A percentile compares a stretch with the other conserved stretches of the same genome.
These are phyloP conservation scores for Solenodon paradoxus DNA, from an alignment of 2,113 vertebrate genomes.

Conservation along the genomic window DNA sequence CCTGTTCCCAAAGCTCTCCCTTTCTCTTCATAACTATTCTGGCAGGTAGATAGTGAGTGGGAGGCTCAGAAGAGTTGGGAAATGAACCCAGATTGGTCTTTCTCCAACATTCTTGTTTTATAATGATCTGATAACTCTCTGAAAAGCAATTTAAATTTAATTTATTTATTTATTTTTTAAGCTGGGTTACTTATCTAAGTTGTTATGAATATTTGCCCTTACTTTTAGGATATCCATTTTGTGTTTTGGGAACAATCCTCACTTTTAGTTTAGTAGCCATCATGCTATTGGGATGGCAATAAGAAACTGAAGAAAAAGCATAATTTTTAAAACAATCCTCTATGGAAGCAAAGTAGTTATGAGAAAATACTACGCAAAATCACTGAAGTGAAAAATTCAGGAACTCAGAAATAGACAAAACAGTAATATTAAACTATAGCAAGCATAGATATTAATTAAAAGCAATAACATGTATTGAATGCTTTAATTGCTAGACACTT, in stretches of 20 bases:
- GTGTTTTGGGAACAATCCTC: neutral
- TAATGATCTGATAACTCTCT: neutral
- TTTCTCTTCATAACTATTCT: neutral
- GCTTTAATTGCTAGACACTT: neutral
- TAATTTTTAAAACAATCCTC: slow-evolving; percentile 28
- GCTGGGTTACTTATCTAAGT: neutral
- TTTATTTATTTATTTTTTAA: neutral
- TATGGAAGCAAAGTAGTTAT: neutral
- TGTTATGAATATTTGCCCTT: neutral
- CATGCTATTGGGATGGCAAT: neutral
- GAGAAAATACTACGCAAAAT: slow-evolving; percentile 42
- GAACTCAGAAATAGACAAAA: slow-evolving; percentile 24
- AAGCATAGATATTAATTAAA: slow-evolving; percentile 25
- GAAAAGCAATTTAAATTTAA: neutral
- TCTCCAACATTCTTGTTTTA: neutral
- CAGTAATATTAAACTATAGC: neutral
- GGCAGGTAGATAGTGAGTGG: neutral
- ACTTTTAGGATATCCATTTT: neutral
- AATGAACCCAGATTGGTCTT: neutral
- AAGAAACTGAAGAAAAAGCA: neutral
- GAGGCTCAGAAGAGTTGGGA: neutral
- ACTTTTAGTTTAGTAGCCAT: neutral
- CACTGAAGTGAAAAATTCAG: slow-evolving; percentile 35
- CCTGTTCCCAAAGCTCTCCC: neutral
- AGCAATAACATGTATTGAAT: neutral